These are phyloP conservation scores for Dione vanillae DNA, from an alignment of 2,888 invertebrate genomes.

Conservation along the genomic window DNA sequence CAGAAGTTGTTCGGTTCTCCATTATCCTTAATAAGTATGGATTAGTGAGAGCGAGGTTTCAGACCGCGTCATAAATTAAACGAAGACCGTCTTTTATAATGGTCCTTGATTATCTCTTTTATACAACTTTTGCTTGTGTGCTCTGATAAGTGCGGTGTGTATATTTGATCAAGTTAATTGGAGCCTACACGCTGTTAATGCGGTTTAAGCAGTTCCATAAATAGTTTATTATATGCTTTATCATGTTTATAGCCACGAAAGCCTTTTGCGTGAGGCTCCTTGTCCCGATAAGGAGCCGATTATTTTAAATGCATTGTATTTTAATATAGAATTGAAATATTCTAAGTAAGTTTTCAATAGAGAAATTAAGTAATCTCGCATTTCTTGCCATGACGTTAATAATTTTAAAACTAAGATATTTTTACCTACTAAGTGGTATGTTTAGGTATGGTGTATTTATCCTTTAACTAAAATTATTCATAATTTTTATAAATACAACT, in stretches of 20 bases:
- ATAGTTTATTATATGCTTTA: constrained; percentile 51
- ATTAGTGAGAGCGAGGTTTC: constrained; percentile 74
- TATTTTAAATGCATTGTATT: constrained; percentile 24
- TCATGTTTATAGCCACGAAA: constrained; percentile 41
- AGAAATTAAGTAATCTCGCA: background rate
- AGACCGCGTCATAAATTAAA: constrained; percentile 74
- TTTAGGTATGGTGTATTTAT: too few relatives aligned
- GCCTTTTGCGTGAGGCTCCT: constrained; percentile 27
- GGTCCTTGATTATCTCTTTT: constrained; percentile 71
- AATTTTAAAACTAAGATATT: too few relatives aligned
- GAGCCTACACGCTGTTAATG: constrained; percentile 54
- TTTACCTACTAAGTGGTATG: too few relatives aligned
- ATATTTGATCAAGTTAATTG: constrained; percentile 70
- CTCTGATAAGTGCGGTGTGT: constrained; percentile 74
- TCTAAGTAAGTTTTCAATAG: background rate
- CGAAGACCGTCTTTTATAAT: constrained; percentile 72
- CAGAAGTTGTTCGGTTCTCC: constrained; percentile 78
- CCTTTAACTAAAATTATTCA: background rate
- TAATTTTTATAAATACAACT: background rate
- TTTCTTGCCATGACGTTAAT: too few relatives aligned
- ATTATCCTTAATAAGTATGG: constrained; percentile 83
- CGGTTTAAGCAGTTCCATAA: constrained; percentile 49
- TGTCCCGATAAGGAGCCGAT: constrained; percentile 29
- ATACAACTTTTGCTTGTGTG: constrained; percentile 65
- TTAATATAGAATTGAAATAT: constrained; percentile 2